Base-by-base conservation (phyloP, 2,113 vertebrate species). In the Tauraco erythrolophus region DNA sequence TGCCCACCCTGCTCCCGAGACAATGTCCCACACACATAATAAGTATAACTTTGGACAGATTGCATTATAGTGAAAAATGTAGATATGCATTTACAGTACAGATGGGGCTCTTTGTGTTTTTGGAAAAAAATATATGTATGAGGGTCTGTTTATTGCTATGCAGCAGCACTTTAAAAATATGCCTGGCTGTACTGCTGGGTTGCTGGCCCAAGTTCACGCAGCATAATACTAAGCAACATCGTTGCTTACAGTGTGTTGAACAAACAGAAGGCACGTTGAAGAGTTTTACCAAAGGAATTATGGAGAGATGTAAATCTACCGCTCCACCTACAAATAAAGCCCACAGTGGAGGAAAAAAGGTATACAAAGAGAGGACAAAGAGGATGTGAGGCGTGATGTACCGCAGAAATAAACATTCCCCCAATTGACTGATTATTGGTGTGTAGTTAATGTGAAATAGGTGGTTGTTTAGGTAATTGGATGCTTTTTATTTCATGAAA, bases 361-460 rank as follows among this genome's bases (percentile, higher is more conserved):
- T 66, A 33, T 37, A 46, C 37, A 22, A 45, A 41, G 72, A 65
- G 84, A 78, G 70, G 66, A 90, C 89, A 94, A 79, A 89, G 86
- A 96, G 77, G 90, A 88, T 84, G 88, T 69, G 79, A 93, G 69
- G 41, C 54, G 23, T 8, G 12, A 51, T 35, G 77, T 75, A 65
- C 51, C 28, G 11, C 62, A 30, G 77, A 91, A 97, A 92, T 56
- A 88, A 95, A 70, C 31, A 8, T 93, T 94, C 75, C 86, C 94
- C 88, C 91, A 91, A 53, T 70, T 95, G 92, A 96, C 96, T 92
- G 94, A 96, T 96, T 72, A 72, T 84, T 95, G 95, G 85, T 91
- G 95, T 87, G 91, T 97, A 96, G 97, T 97, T 97, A 97, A 97
- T 94, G 94, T 92, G 95, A 92, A 98, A 95, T 96, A 97, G 92